Percentiles rank a stretch among this genome's conserved stretches.
These are phyloP conservation scores for Virgularia gustaviana DNA, from an alignment of 92 coral and sea anemone genomes.

Conservation along the genomic window DNA sequence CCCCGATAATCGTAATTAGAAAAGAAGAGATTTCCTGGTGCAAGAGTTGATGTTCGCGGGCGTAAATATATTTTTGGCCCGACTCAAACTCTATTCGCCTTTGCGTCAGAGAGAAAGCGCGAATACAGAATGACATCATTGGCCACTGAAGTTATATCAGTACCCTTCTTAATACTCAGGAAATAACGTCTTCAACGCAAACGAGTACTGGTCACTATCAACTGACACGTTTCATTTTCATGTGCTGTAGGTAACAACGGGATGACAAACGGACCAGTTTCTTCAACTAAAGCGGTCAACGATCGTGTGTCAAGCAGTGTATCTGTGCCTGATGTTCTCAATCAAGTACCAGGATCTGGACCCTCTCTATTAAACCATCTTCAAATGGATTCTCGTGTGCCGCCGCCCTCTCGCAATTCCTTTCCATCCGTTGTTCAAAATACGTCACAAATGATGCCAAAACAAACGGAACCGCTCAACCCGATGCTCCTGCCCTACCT, in stretches of 20 bases:
- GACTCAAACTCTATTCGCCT: no score
- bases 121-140: not conserved
- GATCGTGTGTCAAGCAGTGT: constrained; percentile 15
- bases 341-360: constrained; percentile 21
- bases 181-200: not conserved
- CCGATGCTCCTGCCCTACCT: constrained; percentile 26
- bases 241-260: constrained; percentile 15
- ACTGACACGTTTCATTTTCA: not conserved
- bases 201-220: not conserved
- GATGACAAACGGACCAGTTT: constrained; percentile 16
- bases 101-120: not conserved
- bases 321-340: constrained; percentile 18
- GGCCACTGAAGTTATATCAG: not conserved
- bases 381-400: constrained; percentile 24
- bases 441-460: constrained; percentile 15
- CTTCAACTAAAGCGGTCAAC: not conserved
- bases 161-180: not conserved
- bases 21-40: no score
- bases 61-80: no score
- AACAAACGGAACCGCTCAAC: not conserved
- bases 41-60: no score
- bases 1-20: no score
- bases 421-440: constrained; percentile 11
- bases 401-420: constrained; percentile 15
- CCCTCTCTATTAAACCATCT: constrained; percentile 22